Base-by-base conservation (phyloP, 2,888 invertebrate genomes). In the Clusia tigrina region DNA sequence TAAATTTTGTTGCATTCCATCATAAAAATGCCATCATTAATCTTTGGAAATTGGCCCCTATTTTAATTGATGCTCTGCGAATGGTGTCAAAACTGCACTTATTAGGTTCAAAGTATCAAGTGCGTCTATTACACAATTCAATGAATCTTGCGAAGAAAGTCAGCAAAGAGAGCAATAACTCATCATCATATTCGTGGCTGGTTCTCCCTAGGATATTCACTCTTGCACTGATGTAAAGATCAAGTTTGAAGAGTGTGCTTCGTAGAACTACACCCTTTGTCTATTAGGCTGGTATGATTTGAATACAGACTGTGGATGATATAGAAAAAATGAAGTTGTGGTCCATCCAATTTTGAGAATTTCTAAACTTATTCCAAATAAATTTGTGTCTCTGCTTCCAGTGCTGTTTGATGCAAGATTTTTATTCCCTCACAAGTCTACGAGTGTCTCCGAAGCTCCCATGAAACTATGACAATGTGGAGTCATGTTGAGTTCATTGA, bases 41-140 rank as follows among this genome's bases (percentile, higher is more conserved):
- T 76, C 77, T 67, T 22, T 24, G 20, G 61, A 72, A 78, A 78
- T 77, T 74, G 68, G 67, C 69, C 64, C 69, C 66, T 69, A 70
- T 73, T 74, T 68, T 71, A 70, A 74, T 68, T 64, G 63, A 53
- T 64, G 42, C 46, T 53, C 20, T 42, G 42, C 12, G 2, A 5
- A n/a, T 20, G 54, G 54, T 60, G 38, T 57, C 57, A 58, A 58
- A 32, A 15, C n/a, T 51, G 15, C 57, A 20, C 25, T 60, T 6
- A 5, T 46, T 5, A 55, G 63, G 76, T 70, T 73, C 70, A 71
- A 61, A 65, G 68, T 58, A 63, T 67, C 64, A 73, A 72, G 68
- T 67, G 65, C 22, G 9, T 2, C 5, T 2, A 2, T 48, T 48
- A 20, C 5, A 22, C 20, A 9, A 20, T 15, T 2, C 22, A 18